These are phyloP conservation scores for Elephas maximus DNA, from an alignment of 2,113 vertebrate species.

Conservation along the genomic window DNA sequence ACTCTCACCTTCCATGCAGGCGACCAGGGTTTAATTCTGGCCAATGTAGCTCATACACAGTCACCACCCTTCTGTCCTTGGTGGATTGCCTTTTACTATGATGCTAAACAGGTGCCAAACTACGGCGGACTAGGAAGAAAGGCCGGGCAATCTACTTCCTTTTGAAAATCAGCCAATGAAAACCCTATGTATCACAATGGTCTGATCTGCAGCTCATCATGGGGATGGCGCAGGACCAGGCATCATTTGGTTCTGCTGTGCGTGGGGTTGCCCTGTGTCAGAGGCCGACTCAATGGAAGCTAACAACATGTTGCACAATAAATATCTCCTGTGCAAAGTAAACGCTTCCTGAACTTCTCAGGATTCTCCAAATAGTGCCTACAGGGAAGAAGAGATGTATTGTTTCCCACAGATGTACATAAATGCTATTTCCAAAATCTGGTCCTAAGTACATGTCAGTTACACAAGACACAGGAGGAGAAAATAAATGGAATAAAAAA, in stretches of 20 bases:
- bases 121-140: no score
- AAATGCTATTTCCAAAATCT: neutral
- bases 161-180: neutral
- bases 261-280: neutral
- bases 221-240: neutral
- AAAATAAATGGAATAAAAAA: constrained; percentile 7
- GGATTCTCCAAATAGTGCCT: neutral
- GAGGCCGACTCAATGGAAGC: neutral
- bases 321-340: neutral
- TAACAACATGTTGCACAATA: neutral
- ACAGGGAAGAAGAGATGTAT: neutral
- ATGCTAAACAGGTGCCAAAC: neutral
- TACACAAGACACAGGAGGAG: neutral
- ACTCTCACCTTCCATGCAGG: neutral
- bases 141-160: neutral
- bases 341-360: neutral
- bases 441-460: neutral
- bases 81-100: neutral
- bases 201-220: no score
- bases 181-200: neutral
- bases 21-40: no score
- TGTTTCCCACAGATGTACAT: neutral
- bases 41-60: no score
- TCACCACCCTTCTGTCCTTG: no score
- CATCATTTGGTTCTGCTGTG: neutral